Evolutionary conservation across 1,140 invertebrate genomes (phyloP), one percentile per base, ranked within the genome.

Genomic region (Macrobrachium nipponense): DNA sequence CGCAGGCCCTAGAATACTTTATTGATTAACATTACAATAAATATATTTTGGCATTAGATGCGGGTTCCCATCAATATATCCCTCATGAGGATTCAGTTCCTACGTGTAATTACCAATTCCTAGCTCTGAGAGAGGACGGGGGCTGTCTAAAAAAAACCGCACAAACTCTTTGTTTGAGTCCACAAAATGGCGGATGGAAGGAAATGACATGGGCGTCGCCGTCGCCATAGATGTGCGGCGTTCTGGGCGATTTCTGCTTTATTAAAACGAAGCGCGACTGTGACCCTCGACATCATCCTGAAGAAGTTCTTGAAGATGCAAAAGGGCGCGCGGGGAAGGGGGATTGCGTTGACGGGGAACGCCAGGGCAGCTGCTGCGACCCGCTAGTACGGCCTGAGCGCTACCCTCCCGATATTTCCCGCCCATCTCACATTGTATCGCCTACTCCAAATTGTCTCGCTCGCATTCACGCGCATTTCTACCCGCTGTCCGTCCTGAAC

Each of bases 1-100:
- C 83, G 83, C 83, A 86, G 83, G 83, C 78, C 68, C 83, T 86
- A 78, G 75, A 86, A 86, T 86, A 86, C 83, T 86, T 86, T 86
- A 86, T 86, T 86, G 83, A 86, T 86, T 86, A 86, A 86, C 77
- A 86, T 86, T 86, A 80, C 83, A 86, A 86, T 86, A 86, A 86
- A 86, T 86, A 70, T 59, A 60, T 75, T 75, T 86, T 78, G 62
- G 79, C 59, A 36, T 62, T 59, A 60, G 76, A 80, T 80, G 72
- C 59, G 44, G 78, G 27, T 64, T 58, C 77, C 43, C 43, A 73
- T 14, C 68, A 62, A 73, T 60, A 20, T 36, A 86, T 68, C 72
- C 70, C 15, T 75, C 36, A 62, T 80, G 61, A 59, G 20, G 62
- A 80, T 75, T n/a, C 58, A 70, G 51, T 60, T 68, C 23, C 64